Percentiles rank a stretch among this genome's conserved stretches.
Evolutionary conservation across 2,797 vertebrate genomes (phyloP).

Genomic region (Pseudocheirus occidentalis): DNA sequence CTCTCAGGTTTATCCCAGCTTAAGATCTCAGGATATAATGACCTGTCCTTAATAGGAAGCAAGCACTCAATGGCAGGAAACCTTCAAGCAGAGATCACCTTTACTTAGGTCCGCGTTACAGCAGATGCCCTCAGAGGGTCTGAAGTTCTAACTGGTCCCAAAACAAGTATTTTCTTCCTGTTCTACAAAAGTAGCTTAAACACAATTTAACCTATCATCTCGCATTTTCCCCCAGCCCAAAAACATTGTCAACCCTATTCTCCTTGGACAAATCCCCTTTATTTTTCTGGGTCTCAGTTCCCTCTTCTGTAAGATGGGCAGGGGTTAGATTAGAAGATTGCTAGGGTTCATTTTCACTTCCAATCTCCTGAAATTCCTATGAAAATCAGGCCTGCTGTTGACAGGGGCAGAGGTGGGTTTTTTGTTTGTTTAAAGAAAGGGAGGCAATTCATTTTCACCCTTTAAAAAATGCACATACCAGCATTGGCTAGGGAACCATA

Average conservation of each 20-base stretch:
- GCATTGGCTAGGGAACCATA: slow-evolving; percentile 19
- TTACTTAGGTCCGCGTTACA: neutral
- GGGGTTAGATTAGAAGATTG: neutral
- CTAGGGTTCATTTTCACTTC: neutral
- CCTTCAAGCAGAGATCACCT: neutral
- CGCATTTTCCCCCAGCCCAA: neutral
- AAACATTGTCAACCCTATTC: neutral
- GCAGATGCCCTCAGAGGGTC: neutral
- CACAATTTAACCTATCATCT: neutral
- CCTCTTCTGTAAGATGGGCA: neutral
- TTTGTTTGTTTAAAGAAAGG: slow-evolving; percentile 67
- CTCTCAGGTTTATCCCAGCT: neutral
- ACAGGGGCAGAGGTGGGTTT: slow-evolving; percentile 17
- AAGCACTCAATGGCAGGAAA: neutral
- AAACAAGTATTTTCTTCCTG: neutral
- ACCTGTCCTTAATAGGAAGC: neutral
- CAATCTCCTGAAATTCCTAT: neutral
- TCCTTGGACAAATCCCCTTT: neutral
- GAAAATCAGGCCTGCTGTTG: neutral
- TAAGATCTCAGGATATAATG: neutral
- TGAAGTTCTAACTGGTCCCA: neutral
- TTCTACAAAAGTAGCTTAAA: neutral
- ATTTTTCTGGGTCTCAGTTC: neutral
- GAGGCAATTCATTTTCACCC: slow-evolving; percentile 70
- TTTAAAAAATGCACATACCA: slow-evolving; percentile 62